A percentile compares a stretch with the other conserved stretches of the same genome.
Evolutionary conservation across 2,797 vertebrate species (phyloP).

Genomic region (Synaphobranchus kaupii): DNA sequence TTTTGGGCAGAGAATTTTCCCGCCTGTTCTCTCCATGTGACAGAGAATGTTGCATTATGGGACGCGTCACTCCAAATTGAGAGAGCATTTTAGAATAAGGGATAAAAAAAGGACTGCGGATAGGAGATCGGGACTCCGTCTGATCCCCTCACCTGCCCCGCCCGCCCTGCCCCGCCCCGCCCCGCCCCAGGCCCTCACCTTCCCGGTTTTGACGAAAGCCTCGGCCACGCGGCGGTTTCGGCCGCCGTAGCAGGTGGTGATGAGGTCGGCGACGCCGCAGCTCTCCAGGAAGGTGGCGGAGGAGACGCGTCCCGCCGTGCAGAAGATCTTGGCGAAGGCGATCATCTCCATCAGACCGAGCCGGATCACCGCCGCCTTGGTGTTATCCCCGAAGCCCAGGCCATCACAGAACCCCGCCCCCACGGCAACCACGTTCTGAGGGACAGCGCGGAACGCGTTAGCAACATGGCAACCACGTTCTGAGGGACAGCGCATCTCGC

Average conservation of each 20-base stretch:
- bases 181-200: conserved; percentile 56
- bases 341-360: conserved; percentile 98
- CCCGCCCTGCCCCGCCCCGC: no score
- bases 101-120: no score
- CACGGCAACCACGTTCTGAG: conserved; percentile 90
- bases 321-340: conserved; percentile 88
- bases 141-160: no score
- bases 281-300: conserved; percentile 91
- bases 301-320: conserved; percentile 78
- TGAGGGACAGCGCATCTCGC: not conserved
- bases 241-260: conserved; percentile 94
- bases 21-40: no score
- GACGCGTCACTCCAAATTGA: no score
- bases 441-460: not conserved
- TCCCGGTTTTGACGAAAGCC: conserved; percentile 87
- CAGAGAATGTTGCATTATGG: no score
- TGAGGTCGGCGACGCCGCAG: conserved; percentile 93
- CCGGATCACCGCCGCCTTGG: conserved; percentile 93
- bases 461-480: not conserved
- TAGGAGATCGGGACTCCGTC: no score
- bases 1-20: no score
- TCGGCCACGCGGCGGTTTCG: conserved; percentile 93
- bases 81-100: no score
- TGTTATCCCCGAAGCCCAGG: conserved; percentile 94
- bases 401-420: conserved; percentile 98